Base-by-base conservation (phyloP, 2,888 invertebrate species). In the Slavum lentiscoides region DNA sequence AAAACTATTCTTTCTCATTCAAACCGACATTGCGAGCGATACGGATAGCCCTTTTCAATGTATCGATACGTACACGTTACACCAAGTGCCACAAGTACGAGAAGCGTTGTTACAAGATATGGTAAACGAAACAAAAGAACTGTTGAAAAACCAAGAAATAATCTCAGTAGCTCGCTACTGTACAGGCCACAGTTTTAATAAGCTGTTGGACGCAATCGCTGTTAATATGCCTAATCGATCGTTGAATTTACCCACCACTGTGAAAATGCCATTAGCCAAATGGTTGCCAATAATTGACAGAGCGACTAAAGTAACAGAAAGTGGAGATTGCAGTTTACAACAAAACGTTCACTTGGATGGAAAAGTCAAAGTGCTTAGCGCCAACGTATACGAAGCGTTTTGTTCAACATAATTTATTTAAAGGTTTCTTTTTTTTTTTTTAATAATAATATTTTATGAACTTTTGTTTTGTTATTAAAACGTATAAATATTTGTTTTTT, bases 361-460 rank as follows among this genome's bases (percentile, higher is more conserved):
- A 80, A 93, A 93, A 86, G 88, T 95, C 80, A 94, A 94, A 88
- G 88, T 91, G 73, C 89, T 96, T 84, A 94, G 95, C 82, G 95
- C 95, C 83, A 97, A 97, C 88, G 91, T 97, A 84, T 97, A 96
- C 87, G 97, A 97, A 88, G 93, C 94, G 82, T 95, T 96, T 87
- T 92, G 92, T 87, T 88, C 88, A 84, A 39, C 82, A 67, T 83
- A 72, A 72, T 39, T 70, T 37, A 55, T 74, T 66, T n/a, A 59
- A 55, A 67, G 17, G 53, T 66, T 39, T 55, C 53, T 30, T 73
- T 30, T 30, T 73, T 30, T 5, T 64, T n/a, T n/a, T n/a, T n/a
- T n/a, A n/a, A n/a, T 37, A 53, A 62, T 62, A 62, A n/a, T 74
- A 39, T 23, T 58, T 43, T 37, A 53, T 21, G 13, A 39, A n/a